These are phyloP conservation scores for Dicranocentrus wangi DNA, from an alignment of 2,888 invertebrate genomes.

Conservation along the genomic window DNA sequence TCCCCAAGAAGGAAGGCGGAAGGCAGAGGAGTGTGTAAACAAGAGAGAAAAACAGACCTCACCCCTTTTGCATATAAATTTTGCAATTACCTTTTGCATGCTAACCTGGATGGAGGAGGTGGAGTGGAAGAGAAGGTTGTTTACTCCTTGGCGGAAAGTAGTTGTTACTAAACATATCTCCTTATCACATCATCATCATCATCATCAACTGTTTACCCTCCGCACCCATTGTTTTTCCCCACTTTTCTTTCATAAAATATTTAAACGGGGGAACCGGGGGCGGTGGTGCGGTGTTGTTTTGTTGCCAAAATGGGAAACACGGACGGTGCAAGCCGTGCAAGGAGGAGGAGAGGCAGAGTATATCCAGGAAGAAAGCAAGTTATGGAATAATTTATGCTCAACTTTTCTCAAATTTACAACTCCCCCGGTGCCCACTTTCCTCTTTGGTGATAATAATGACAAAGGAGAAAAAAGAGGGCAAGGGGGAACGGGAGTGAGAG, in stretches of 20 bases:
- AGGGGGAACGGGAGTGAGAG: constrained; percentile 1
- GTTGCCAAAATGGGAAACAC: constrained; percentile 33
- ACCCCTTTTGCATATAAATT: constrained; percentile 61
- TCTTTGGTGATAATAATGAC: constrained; percentile 48
- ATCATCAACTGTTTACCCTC: constrained; percentile 14
- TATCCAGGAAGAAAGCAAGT: too few species aligned
- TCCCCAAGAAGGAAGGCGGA: neutral
- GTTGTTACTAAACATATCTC: constrained; percentile 23
- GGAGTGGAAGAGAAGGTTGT: too few species aligned
- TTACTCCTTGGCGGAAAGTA: too few species aligned
- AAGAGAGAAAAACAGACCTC: constrained; percentile 50
- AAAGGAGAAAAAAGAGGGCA: constrained; percentile 39
- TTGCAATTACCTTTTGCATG: constrained; percentile 49
- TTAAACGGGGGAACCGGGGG: constrained; percentile 13
- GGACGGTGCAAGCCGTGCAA: neutral
- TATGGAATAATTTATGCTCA: constrained; percentile 43
- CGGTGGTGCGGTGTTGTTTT: constrained; percentile 1
- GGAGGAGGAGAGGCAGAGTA: too few species aligned
- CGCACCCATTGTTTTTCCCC: constrained; percentile 36
- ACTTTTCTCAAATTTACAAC: constrained; percentile 45
- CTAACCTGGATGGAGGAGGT: constrained; percentile 16
- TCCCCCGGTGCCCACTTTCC: constrained; percentile 46
- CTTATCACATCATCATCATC: constrained; percentile 41
- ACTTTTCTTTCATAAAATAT: constrained; percentile 40
- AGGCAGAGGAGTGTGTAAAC: too few species aligned